Evolutionary conservation across 2,888 invertebrate species (phyloP).

Genomic region (Meloe dianella): DNA sequence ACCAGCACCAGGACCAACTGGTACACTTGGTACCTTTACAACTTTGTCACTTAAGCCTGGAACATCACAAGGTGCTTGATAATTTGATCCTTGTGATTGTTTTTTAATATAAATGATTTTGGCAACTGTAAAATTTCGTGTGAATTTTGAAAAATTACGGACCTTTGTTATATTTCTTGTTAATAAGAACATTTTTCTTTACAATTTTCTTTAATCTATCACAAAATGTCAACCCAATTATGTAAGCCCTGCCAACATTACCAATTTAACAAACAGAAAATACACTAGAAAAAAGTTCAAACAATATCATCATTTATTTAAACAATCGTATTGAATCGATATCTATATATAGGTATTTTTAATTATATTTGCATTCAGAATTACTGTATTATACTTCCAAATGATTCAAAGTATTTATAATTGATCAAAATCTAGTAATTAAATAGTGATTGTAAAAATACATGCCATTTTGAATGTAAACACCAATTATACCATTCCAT

Average conservation of each 20-base stretch:
- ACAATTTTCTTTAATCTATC: not conserved
- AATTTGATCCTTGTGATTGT: not conserved
- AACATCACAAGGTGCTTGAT: slow-evolving; percentile 58
- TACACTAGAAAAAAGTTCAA: too few relatives aligned
- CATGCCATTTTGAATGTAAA: slow-evolving; percentile 86
- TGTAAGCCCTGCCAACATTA: not conserved
- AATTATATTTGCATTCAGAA: too few relatives aligned
- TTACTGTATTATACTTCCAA: too few relatives aligned
- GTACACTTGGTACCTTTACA: slow-evolving; percentile 62
- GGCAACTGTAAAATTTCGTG: slow-evolving; percentile 45
- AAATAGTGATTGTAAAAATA: slow-evolving; percentile 82
- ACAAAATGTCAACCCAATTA: not conserved
- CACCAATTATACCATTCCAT: slow-evolving; percentile 76
- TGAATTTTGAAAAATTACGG: slow-evolving; percentile 41
- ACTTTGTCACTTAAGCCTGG: slow-evolving; percentile 70
- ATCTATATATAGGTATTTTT: too few relatives aligned
- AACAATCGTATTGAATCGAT: too few relatives aligned
- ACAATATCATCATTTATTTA: too few relatives aligned
- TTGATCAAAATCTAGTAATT: too few relatives aligned
- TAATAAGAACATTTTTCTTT: slow-evolving; percentile 20
- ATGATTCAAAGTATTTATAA: too few relatives aligned
- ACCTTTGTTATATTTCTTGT: slow-evolving; percentile 33
- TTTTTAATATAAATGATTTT: slow-evolving; percentile 49
- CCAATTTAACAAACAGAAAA: not conserved
- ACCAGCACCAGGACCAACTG: slow-evolving; percentile 75